Conservation (phyloP, 1,140 invertebrate genomes). For the Geopemphigus sp. region DNA sequence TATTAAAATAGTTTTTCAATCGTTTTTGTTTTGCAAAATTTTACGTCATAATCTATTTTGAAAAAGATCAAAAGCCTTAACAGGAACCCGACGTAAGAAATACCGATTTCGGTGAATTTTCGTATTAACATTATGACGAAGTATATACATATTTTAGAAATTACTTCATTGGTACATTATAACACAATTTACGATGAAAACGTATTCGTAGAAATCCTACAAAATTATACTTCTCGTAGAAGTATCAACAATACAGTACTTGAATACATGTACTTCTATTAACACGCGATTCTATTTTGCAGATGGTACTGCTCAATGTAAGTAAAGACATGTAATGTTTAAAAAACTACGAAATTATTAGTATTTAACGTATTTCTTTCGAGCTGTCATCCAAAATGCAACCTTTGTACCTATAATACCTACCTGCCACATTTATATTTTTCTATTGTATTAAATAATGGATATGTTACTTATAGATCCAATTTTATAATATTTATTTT, state of each 20-base stretch:
- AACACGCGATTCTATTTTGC: conserved; percentile 33
- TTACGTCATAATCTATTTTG: no score
- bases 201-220: neutral
- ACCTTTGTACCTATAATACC: neutral
- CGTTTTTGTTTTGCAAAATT: no score
- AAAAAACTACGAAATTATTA: conserved; percentile 13
- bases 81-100: no score
- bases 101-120: no score
- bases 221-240: neutral
- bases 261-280: neutral
- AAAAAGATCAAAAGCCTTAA: no score
- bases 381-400: neutral
- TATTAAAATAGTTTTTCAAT: no score
- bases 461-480: no score
- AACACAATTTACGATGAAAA: neutral
- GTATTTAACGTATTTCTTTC: conserved; percentile 20
- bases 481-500: no score
- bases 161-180: no score
- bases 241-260: neutral
- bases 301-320: conserved; percentile 49
- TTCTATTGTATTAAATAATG: no score
- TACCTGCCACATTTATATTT: neutral
- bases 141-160: no score
- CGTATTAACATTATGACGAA: no score
- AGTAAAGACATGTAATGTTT: conserved; percentile 49